phyloP scores from a whole-genome alignment of 2,888 invertebrate species.

The Caenorhabditis virilis region DNA sequence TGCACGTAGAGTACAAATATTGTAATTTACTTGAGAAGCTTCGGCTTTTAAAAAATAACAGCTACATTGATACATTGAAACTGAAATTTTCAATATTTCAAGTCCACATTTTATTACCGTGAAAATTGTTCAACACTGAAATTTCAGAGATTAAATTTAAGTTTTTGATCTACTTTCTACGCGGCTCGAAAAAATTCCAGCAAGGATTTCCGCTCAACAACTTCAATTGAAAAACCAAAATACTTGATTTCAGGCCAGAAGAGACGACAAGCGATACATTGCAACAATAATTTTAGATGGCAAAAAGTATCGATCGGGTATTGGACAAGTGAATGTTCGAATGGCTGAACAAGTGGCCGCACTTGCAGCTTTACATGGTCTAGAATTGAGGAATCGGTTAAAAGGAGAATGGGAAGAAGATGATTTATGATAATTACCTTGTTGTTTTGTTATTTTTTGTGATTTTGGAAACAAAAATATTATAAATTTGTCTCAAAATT shows the following conservation, averaged over 20 bases:
- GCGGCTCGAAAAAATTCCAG: too few relatives aligned
- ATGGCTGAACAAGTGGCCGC: constrained; percentile 67
- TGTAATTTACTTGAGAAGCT: too few relatives aligned
- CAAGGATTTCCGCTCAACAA: not conserved
- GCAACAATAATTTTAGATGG: constrained; percentile 45
- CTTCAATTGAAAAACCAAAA: not conserved
- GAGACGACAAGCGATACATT: constrained; percentile 53
- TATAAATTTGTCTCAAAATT: too few relatives aligned
- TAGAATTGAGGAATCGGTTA: constrained; percentile 52
- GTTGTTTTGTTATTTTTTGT: not conserved
- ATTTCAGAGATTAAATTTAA: not conserved
- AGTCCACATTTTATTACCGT: too few relatives aligned
- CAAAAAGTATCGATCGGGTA: constrained; percentile 48
- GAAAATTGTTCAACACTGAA: not conserved
- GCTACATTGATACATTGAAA: not conserved
- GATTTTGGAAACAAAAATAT: too few relatives aligned
- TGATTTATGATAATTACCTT: not conserved
- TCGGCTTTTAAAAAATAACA: not conserved
- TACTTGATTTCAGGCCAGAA: constrained; percentile 3
- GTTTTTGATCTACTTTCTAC: constrained; percentile 8
- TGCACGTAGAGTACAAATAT: too few relatives aligned
- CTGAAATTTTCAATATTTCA: not conserved
- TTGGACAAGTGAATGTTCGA: constrained; percentile 64
- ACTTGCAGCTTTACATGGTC: constrained; percentile 50
- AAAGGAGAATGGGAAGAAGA: constrained; percentile 54